Percentiles rank a stretch among this genome's conserved stretches.
These are phyloP conservation scores for Rhynchopsitta pachyrhyncha DNA, from an alignment of 2,113 vertebrate species.

Conservation along the genomic window DNA sequence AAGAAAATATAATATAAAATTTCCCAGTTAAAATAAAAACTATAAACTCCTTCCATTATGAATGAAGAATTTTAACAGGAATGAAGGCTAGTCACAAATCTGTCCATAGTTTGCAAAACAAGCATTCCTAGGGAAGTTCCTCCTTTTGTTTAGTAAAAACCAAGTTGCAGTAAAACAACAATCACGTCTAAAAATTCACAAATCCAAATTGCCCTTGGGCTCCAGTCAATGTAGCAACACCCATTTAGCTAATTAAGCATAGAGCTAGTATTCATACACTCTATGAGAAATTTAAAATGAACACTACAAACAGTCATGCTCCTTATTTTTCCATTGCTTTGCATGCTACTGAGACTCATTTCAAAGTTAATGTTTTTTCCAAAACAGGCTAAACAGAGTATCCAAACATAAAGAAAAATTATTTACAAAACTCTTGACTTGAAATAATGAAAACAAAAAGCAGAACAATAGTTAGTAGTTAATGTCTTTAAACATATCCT, in stretches of 20 bases:
- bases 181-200: conserved; percentile 19
- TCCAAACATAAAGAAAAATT: not conserved
- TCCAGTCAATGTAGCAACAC: not conserved
- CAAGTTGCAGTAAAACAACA: conserved; percentile 6
- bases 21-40: not conserved
- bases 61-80: not conserved
- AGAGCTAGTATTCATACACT: not conserved
- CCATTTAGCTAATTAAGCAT: not conserved
- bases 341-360: not conserved
- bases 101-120: not conserved
- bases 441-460: conserved; percentile 14
- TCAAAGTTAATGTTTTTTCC: conserved; percentile 13
- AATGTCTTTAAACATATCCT: not conserved
- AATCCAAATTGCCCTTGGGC: not conserved
- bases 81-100: not conserved
- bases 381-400: not conserved
- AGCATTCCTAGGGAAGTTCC: not conserved
- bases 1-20: not conserved
- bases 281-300: conserved; percentile 14
- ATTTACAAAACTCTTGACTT: not conserved
- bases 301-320: not conserved
- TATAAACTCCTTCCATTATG: not conserved
- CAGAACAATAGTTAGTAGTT: conserved; percentile 25
- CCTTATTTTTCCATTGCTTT: not conserved
- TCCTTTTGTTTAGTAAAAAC: conserved; percentile 21